A percentile compares a stretch with the other conserved stretches of the same genome.
Evolutionary conservation across 2,113 vertebrate genomes (phyloP).

Genomic region (Phyllostomus discolor): DNA sequence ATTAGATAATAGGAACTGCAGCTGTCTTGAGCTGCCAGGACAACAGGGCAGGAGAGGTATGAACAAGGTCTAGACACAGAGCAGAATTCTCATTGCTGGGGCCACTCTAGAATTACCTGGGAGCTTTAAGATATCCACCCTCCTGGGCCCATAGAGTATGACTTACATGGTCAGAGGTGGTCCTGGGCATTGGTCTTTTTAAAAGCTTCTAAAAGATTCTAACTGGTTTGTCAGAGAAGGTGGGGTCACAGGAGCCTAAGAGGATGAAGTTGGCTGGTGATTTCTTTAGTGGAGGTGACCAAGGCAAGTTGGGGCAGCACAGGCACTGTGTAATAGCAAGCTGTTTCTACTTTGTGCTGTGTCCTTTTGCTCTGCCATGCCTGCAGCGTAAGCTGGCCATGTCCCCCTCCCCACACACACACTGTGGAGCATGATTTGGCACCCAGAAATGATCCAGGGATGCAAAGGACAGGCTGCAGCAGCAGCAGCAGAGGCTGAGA

Average conservation of each 20-base stretch:
- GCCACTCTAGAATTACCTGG: not conserved
- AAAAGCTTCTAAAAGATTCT: not conserved
- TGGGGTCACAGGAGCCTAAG: not conserved
- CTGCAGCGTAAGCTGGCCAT: not conserved
- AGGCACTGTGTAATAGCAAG: not conserved
- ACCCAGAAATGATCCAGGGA: not conserved
- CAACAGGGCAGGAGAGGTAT: not conserved
- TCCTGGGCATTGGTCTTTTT: not conserved
- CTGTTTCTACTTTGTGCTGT: not conserved
- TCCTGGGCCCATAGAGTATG: not conserved
- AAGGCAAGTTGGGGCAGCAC: not conserved
- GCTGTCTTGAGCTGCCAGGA: not conserved
- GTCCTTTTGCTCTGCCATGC: not conserved
- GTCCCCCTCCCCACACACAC: not conserved
- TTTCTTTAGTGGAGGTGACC: not conserved
- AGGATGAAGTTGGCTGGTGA: not conserved
- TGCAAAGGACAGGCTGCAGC: not conserved
- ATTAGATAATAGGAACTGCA: not conserved
- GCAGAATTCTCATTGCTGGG: not conserved
- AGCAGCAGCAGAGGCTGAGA: not conserved
- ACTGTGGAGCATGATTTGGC: not conserved
- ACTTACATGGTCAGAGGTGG: not conserved
- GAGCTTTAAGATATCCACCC: not conserved
- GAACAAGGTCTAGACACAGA: not conserved
- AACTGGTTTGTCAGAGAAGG: not conserved